These are phyloP conservation scores for Enoplosus armatus DNA, from an alignment of 2,797 vertebrate genomes.

Conservation along the genomic window DNA sequence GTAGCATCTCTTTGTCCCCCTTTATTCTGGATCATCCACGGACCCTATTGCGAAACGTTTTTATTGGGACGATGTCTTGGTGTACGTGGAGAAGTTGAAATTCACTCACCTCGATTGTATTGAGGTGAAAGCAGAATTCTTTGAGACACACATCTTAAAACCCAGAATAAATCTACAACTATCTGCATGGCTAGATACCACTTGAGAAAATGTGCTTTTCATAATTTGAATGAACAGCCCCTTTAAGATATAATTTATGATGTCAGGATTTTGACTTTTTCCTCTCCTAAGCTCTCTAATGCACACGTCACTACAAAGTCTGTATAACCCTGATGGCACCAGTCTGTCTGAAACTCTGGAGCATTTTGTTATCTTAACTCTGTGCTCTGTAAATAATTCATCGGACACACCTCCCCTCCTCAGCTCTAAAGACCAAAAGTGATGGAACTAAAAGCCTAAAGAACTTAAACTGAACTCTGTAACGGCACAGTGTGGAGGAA, in stretches of 20 bases:
- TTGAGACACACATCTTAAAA: background rate
- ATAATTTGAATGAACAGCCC: background rate
- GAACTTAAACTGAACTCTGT: constrained; percentile 47
- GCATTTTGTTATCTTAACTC: constrained; percentile 74
- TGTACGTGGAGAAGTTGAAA: no score
- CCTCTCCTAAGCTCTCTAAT: constrained; percentile 1
- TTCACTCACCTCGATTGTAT: background rate
- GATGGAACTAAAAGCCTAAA: constrained; percentile 66
- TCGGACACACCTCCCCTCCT: constrained; percentile 44
- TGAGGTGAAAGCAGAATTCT: background rate
- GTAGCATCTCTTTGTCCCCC: background rate
- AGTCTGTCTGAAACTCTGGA: constrained; percentile 57
- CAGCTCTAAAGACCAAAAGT: constrained; percentile 57
- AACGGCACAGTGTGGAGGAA: constrained; percentile 34
- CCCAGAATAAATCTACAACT: background rate
- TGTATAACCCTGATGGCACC: constrained; percentile 49
- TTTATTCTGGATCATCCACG: background rate
- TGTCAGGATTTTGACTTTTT: background rate
- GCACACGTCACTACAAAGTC: constrained; percentile 34
- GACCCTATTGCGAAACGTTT: background rate
- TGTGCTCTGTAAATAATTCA: constrained; percentile 73
- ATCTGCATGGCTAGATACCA: background rate
- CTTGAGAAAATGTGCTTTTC: background rate
- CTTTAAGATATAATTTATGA: background rate
- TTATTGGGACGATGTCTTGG: background rate